Evolutionary conservation across 2,797 vertebrate genomes (phyloP).

Genomic region (Chlorospingus flavigularis): DNA sequence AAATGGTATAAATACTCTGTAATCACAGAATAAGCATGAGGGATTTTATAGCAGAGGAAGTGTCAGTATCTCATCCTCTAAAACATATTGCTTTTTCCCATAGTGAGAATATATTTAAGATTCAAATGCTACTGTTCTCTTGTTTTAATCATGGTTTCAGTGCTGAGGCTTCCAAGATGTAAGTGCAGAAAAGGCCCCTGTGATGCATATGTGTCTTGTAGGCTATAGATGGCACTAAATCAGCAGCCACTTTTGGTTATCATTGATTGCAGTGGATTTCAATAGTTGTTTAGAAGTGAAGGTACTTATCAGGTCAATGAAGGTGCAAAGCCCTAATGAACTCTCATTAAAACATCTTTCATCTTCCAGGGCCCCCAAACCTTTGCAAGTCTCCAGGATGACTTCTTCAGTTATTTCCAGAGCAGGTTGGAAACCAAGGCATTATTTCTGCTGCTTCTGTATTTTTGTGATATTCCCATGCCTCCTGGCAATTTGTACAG

Average conservation of each 20-base stretch:
- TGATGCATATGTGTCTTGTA: background rate
- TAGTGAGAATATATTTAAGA: background rate
- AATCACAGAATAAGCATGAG: background rate
- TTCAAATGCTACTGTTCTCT: background rate
- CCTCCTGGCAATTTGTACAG: background rate
- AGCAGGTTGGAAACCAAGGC: background rate
- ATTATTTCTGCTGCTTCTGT: background rate
- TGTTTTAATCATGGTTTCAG: background rate
- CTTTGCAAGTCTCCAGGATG: background rate
- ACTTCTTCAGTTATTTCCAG: background rate
- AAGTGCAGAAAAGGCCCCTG: background rate
- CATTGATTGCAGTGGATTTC: background rate
- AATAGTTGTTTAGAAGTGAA: background rate
- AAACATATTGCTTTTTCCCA: background rate
- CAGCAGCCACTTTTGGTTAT: constrained; percentile 1
- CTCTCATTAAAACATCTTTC: background rate
- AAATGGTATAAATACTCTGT: background rate
- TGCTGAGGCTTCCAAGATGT: background rate
- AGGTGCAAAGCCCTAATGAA: background rate
- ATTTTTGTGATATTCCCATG: background rate
- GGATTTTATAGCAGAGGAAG: background rate
- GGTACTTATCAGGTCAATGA: constrained; percentile 1
- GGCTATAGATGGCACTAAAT: constrained; percentile 2
- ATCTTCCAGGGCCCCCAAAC: background rate
- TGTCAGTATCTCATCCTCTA: background rate